Evolutionary conservation across 2,797 vertebrate species (phyloP).

Genomic region (Ceyx erithaca): DNA sequence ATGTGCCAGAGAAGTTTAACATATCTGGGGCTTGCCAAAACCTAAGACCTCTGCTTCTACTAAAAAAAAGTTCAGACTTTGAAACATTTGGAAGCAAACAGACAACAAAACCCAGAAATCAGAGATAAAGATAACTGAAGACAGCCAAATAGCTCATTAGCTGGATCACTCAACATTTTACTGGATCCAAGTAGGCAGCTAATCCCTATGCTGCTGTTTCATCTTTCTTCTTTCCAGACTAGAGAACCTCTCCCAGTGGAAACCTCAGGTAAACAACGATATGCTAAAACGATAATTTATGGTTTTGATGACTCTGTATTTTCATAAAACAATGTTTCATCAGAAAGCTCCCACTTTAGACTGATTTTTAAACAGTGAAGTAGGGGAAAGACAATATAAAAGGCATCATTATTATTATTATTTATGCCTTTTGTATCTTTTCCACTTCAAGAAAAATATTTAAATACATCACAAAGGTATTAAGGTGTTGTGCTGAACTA

Average conservation of each 20-base stretch:
- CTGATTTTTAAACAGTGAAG: background rate
- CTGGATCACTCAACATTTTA: background rate
- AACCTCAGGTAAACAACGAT: background rate
- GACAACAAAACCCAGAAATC: background rate
- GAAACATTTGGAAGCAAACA: background rate
- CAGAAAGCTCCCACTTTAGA: background rate
- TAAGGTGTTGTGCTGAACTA: background rate
- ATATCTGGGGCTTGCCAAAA: background rate
- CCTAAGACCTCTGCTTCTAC: background rate
- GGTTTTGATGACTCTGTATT: background rate
- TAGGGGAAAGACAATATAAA: background rate
- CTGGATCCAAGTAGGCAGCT: background rate
- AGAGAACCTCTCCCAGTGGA: background rate
- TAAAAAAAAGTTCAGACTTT: background rate
- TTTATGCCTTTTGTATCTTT: background rate
- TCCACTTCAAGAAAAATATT: background rate
- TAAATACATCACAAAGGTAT: conserved; percentile 5
- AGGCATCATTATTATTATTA: background rate
- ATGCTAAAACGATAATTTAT: background rate
- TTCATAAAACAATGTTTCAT: background rate
- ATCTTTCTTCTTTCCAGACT: background rate
- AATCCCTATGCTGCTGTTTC: background rate
- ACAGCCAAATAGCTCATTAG: background rate
- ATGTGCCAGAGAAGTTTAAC: background rate
- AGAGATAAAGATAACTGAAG: background rate